Evolutionary conservation across 2,888 invertebrate species (phyloP).

Genomic region (Tetropium fuscum): DNA sequence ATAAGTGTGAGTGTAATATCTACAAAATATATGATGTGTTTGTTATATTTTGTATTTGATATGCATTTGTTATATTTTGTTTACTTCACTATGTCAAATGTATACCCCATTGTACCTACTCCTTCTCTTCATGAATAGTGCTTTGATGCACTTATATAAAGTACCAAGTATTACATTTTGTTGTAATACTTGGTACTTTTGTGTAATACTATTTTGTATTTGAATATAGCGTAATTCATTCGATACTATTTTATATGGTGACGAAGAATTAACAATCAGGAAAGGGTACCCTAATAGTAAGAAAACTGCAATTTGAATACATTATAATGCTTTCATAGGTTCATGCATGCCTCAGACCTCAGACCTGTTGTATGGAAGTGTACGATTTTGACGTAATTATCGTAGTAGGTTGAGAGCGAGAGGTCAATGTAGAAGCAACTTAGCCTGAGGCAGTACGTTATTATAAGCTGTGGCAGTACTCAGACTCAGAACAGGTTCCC

Average conservation of each 20-base stretch:
- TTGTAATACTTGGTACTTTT: too few species aligned
- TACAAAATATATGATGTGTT: too few species aligned
- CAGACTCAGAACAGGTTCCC: constrained; percentile 22
- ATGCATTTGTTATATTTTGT: too few species aligned
- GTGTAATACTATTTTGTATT: too few species aligned
- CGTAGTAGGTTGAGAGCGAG: constrained; percentile 48
- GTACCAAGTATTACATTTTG: too few species aligned
- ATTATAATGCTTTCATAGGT: constrained; percentile 22
- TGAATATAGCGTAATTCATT: constrained; percentile 7
- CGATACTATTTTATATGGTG: constrained; percentile 8
- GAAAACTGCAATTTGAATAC: constrained; percentile 23
- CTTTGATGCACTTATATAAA: too few species aligned
- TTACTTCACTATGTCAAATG: too few species aligned
- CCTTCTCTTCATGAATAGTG: too few species aligned
- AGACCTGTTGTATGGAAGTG: constrained; percentile 44
- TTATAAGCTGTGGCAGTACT: too few species aligned
- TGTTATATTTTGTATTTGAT: too few species aligned
- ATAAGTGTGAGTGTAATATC: too few species aligned
- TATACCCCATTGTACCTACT: too few species aligned
- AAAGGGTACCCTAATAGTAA: constrained; percentile 15
- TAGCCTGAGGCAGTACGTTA: constrained; percentile 45
- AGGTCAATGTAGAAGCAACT: constrained; percentile 49
- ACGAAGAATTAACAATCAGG: background rate
- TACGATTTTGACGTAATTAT: constrained; percentile 53
- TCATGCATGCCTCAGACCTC: constrained; percentile 26